Base-by-base conservation (phyloP, 2,888 invertebrate genomes). In the Cryptus armator region DNA sequence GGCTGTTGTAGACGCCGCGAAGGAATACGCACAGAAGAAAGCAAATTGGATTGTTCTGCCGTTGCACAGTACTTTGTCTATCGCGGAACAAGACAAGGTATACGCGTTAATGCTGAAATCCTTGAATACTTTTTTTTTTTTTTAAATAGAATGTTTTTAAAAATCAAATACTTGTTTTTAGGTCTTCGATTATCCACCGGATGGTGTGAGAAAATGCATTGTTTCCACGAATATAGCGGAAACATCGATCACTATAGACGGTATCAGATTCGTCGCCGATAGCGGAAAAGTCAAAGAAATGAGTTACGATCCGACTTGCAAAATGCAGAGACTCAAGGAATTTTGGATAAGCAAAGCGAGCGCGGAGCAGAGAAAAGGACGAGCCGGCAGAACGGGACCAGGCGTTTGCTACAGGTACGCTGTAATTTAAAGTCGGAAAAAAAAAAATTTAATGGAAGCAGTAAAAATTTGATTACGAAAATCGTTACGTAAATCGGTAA, bases 171-270 rank as follows among this genome's bases (percentile, higher is more conserved):
- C 14, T 19, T 32, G n/a, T 85, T 93, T 92, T 12, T 87, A 96
- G 97, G 97, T 97, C 7, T 99, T 99, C 92, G 98, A 99, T 92
- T 98, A 98, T 91, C 96, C 99, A 0, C 99, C 99, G 0, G 98
- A 98, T 78, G 98, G 99, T 4, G 96, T 98, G 2, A 95, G 99
- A 76, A 99, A 99, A 93, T 99, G 99, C 93, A 98, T 99, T 84
- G 96, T 99, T 0, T 98, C 99, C 0, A 99, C 99, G 0, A 99
- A 99, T 92, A 99, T 99, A 81, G 99, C 99, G 0, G 99, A 99
- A 95, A 99, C 99, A 0, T 99, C 99, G 0, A 97, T 99, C 3
- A 99, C 99, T 0, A 99, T 99, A 77, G 99, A 99, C 93, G 99
- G 99, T 0, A 97, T 99, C 76, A 95, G 99, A 90, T 99, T 99